These are phyloP conservation scores for Deroplatys truncata DNA, from an alignment of 2,888 invertebrate genomes.

Conservation along the genomic window DNA sequence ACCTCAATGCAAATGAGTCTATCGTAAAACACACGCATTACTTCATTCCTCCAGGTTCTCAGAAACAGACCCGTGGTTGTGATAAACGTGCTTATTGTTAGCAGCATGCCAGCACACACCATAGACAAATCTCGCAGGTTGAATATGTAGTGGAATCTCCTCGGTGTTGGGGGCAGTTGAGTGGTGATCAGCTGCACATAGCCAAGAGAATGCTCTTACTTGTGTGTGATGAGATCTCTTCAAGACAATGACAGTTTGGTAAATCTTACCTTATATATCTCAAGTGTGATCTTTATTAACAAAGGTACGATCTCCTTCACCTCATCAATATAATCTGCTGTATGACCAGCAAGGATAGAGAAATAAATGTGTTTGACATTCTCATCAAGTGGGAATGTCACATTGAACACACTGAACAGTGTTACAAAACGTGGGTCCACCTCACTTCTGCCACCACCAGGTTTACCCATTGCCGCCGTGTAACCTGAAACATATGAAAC, in stretches of 20 bases:
- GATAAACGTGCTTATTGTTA: slow-evolving; percentile 69
- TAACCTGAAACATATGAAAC: slow-evolving; percentile 57
- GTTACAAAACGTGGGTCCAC: slow-evolving; percentile 90
- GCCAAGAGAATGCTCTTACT: not conserved
- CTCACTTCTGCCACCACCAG: slow-evolving; percentile 85
- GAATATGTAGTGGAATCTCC: slow-evolving; percentile 93
- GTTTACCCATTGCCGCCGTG: slow-evolving; percentile 79
- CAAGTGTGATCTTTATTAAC: slow-evolving; percentile 74
- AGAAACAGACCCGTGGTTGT: slow-evolving; percentile 65
- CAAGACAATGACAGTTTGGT: too few relatives aligned
- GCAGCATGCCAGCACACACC: slow-evolving; percentile 74
- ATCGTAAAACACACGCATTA: slow-evolving; percentile 81
- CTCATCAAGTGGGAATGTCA: slow-evolving; percentile 74
- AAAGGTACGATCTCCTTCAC: slow-evolving; percentile 60
- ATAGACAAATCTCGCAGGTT: slow-evolving; percentile 87
- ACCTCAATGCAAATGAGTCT: slow-evolving; percentile 67
- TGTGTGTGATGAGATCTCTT: not conserved
- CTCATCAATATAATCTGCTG: slow-evolving; percentile 62
- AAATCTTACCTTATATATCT: slow-evolving; percentile 79
- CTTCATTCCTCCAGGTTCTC: slow-evolving; percentile 89
- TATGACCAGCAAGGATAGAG: slow-evolving; percentile 77
- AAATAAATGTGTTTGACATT: slow-evolving; percentile 78
- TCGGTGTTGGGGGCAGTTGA: slow-evolving; percentile 84
- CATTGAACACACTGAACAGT: slow-evolving; percentile 82
- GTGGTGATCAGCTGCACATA: slow-evolving; percentile 58